Evolutionary conservation across 1,140 invertebrate species (phyloP), one percentile per base, ranked within the genome.

Genomic region (Popillia japonica): DNA sequence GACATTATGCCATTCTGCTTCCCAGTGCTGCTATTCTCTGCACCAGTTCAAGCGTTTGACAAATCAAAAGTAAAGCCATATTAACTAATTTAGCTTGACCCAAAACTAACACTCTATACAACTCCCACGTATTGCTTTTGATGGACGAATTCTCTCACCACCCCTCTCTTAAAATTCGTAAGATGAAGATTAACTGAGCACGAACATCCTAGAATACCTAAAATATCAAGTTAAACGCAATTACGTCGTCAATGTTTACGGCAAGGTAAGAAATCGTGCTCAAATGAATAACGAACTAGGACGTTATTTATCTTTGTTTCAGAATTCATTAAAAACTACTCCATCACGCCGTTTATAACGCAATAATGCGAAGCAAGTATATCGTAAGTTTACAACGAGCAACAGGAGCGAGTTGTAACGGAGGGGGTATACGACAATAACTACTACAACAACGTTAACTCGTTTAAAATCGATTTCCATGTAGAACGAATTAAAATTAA

Each of bases 301-400:
- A 64, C 59, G 59, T 64, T 64, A 64, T 64, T 64, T 64, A 64
- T 64, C 59, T 64, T 64, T 64, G 59, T 64, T 64, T 64, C 59
- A 64, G 23, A 20, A 64, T 64, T 64, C 59, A 64, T 64, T 64
- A 64, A 64, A 64, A 64, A 64, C 59, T 64, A 64, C 59, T 64
- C 59, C 59, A 64, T 64, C 59, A 64, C 59, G 59, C 10, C 17
- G 59, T 64, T 64, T 20, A 64, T 64, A 64, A 64, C n/a, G 20
- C 55, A 61, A 61, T 61, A 61, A 61, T 17, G 59, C 17, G 17
- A 27, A 20, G 44, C 9, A 48, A 8, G 23, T 64, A 64, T 27
- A 64, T 27, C 9, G 9, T 64, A 20, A 22, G 55, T 27, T 64
- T 64, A 64, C 59, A 27, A 48, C 44, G 23, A 22, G 22, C 59